A percentile compares a stretch with the other conserved stretches of the same genome.
These are phyloP conservation scores for Rhopalosiphum maidis DNA, from an alignment of 1,140 invertebrate genomes.

Conservation along the genomic window DNA sequence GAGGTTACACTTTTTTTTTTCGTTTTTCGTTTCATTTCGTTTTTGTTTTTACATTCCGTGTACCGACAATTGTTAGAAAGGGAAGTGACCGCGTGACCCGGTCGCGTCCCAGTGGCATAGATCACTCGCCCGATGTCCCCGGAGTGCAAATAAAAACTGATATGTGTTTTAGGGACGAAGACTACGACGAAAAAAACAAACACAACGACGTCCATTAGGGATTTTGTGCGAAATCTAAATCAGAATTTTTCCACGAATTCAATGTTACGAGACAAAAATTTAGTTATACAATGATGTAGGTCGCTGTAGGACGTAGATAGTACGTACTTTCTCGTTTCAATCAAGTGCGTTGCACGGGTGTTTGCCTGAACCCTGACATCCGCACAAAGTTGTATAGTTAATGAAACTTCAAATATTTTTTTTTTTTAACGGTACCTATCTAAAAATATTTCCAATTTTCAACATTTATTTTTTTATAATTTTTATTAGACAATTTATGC, in stretches of 20 bases:
- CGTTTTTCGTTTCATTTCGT: not conserved
- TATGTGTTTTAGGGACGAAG: constrained; percentile 1
- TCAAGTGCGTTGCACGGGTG: not conserved
- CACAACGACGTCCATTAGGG: not conserved
- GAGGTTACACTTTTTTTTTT: not conserved
- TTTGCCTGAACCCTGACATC: not conserved
- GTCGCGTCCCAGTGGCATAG: constrained; percentile 1
- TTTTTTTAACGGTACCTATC: not conserved
- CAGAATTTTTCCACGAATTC: not conserved
- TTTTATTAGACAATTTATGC: not conserved
- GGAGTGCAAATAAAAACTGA: constrained; percentile 36
- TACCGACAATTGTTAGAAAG: constrained; percentile 29
- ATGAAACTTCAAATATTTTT: not conserved
- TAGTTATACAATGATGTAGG: not conserved
- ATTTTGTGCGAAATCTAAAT: not conserved
- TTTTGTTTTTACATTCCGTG: not conserved
- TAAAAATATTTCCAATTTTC: not conserved
- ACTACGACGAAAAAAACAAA: not conserved
- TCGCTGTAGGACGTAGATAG: not conserved
- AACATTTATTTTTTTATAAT: too few species aligned
- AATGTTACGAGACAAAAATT: not conserved
- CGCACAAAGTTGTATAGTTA: not conserved
- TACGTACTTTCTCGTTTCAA: not conserved
- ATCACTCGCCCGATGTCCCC: constrained; percentile 15
- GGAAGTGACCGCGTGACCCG: not conserved